Conservation (phyloP, 2,113 vertebrate genomes). For the Spilogale gracilis region DNA sequence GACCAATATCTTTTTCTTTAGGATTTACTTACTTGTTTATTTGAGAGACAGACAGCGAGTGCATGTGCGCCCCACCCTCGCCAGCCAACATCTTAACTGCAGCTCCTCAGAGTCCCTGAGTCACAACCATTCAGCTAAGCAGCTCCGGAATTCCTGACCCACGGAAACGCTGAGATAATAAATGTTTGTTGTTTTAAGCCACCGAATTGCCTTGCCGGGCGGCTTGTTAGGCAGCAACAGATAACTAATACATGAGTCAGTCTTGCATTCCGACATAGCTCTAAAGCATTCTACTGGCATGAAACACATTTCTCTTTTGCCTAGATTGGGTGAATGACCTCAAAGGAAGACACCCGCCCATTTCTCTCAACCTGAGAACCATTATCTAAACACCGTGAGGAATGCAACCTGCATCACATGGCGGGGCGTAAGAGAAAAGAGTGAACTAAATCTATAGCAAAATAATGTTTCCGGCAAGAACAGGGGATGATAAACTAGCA, state of each 20-base stretch:
- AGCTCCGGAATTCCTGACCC: slow-evolving; percentile 16
- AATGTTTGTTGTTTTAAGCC: not conserved
- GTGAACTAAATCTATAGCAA: slow-evolving; percentile 39
- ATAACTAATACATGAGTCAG: not conserved
- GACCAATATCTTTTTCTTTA: not conserved
- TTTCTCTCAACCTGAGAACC: slow-evolving; percentile 28
- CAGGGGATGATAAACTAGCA: slow-evolving; percentile 59
- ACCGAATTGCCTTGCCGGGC: not conserved
- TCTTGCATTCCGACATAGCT: not conserved
- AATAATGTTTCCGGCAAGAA: slow-evolving; percentile 64
- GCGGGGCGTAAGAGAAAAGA: slow-evolving; percentile 23
- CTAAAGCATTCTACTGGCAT: slow-evolving; percentile 20
- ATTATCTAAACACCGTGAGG: not conserved
- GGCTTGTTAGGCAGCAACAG: not conserved
- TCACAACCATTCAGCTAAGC: not conserved
- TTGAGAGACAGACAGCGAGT: not conserved
- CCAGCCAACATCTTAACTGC: not conserved
- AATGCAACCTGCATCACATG: slow-evolving; percentile 34
- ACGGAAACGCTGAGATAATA: not conserved
- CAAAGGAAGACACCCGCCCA: slow-evolving; percentile 8
- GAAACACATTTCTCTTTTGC: slow-evolving; percentile 30
- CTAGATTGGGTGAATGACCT: not conserved
- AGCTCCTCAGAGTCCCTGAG: not conserved
- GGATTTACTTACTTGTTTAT: not conserved
- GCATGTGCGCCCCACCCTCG: not conserved